Conservation (phyloP, 2,113 vertebrate species). For the Brachyhypopomus occidentalis region DNA sequence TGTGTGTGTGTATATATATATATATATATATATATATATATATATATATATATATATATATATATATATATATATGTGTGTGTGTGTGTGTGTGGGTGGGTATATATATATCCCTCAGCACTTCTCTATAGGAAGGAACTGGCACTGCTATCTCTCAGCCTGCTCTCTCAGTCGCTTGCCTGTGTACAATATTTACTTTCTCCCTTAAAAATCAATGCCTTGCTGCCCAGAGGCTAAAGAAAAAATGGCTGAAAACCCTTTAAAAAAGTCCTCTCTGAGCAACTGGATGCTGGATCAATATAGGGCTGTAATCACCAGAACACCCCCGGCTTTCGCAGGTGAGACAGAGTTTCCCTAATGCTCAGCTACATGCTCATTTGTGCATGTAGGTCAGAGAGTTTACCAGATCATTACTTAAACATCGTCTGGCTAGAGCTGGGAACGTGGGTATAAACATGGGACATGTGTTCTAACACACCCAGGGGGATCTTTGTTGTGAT, state of each 20-base stretch:
- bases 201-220: slow-evolving; percentile 36
- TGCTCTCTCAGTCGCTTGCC: neutral
- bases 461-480: slow-evolving; percentile 7
- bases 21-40: neutral
- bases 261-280: slow-evolving; percentile 26
- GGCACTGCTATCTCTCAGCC: neutral
- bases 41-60: neutral
- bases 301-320: slow-evolving; percentile 29
- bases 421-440: neutral
- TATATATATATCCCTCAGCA: neutral
- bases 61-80: neutral
- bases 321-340: slow-evolving; percentile 20
- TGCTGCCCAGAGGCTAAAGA: slow-evolving; percentile 30
- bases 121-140: neutral
- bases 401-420: slow-evolving; percentile 8
- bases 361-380: slow-evolving; percentile 6
- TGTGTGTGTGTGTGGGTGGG: neutral
- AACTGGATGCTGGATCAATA: slow-evolving; percentile 32
- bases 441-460: neutral
- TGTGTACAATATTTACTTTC: slow-evolving; percentile 20
- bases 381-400: slow-evolving; percentile 3
- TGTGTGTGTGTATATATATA: no score
- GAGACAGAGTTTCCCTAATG: slow-evolving; percentile 37
- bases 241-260: slow-evolving; percentile 34
- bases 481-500: neutral